Percentiles rank a stretch among this genome's conserved stretches.
phyloP scores from a whole-genome alignment of 2,888 invertebrate genomes.

The Parnassius smintheus region DNA sequence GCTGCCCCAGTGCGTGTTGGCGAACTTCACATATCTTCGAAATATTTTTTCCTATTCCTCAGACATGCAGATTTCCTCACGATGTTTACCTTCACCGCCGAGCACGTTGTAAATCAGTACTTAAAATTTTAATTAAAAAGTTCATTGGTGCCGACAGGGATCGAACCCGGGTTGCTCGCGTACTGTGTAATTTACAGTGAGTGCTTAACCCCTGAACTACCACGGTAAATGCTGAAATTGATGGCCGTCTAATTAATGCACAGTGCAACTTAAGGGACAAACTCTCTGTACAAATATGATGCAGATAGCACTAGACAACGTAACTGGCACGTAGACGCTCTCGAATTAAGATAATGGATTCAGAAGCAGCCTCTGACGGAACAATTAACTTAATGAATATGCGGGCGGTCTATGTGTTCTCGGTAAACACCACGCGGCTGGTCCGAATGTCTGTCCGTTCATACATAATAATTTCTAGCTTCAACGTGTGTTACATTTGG shows the following conservation, averaged over 20 bases:
- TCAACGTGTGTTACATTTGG: constrained; percentile 3
- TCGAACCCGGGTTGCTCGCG: no score
- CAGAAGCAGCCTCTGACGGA: constrained; percentile 39
- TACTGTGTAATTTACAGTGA: no score
- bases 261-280: constrained; percentile 13
- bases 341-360: constrained; percentile 47
- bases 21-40: no score
- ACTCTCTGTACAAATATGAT: constrained; percentile 1
- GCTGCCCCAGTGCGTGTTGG: no score
- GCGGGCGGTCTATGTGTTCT: constrained; percentile 37
- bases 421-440: constrained; percentile 26
- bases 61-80: no score
- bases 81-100: no score
- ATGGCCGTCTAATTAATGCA: constrained; percentile 1
- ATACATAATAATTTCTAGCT: constrained; percentile 22
- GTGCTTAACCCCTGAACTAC: no score
- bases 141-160: no score
- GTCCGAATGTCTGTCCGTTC: constrained; percentile 26
- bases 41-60: no score
- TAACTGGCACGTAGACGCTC: constrained; percentile 24
- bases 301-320: constrained; percentile 8
- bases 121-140: no score
- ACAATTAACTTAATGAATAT: constrained; percentile 66
- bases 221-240: not conserved
- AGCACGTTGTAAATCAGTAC: no score